phyloP scores from a whole-genome alignment of 2,888 invertebrate species.

The Ischnura elegans region DNA sequence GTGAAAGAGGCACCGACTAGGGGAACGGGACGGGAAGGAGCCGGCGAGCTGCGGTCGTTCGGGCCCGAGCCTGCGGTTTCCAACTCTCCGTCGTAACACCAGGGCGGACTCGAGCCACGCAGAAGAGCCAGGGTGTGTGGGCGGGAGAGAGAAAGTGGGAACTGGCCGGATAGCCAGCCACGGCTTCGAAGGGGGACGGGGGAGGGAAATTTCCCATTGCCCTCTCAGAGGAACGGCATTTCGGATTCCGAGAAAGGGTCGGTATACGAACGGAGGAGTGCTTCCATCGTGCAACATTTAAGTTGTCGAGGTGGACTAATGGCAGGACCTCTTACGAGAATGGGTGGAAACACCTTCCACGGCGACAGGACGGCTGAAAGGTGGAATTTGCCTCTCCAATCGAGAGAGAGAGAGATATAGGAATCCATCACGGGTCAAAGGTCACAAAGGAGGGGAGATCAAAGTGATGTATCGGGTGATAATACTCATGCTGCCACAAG shows the following conservation, averaged over 20 bases:
- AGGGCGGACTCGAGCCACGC: not conserved
- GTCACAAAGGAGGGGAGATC: not conserved
- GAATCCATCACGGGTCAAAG: not conserved
- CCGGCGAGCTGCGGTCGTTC: slow-evolving; percentile 21
- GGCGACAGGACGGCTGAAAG: not conserved
- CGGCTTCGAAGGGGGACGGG: not conserved
- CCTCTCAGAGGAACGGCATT: slow-evolving; percentile 6
- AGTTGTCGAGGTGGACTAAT: not conserved
- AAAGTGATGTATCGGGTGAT: not conserved
- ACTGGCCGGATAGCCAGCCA: not conserved
- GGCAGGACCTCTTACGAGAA: not conserved
- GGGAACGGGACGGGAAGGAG: slow-evolving; percentile 12
- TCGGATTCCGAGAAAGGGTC: not conserved
- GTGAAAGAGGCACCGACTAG: no score
- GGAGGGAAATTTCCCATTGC: no score
- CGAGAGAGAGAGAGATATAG: no score
- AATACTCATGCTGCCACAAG: not conserved
- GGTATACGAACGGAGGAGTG: not conserved
- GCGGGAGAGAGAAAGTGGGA: not conserved
- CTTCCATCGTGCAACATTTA: not conserved
- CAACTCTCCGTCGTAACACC: not conserved
- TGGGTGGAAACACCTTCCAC: not conserved
- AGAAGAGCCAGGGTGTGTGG: not conserved
- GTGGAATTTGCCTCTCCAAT: not conserved
- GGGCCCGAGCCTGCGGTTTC: not conserved